Base-by-base conservation (phyloP, 1,140 invertebrate species). In the Archivesica marissinica region DNA sequence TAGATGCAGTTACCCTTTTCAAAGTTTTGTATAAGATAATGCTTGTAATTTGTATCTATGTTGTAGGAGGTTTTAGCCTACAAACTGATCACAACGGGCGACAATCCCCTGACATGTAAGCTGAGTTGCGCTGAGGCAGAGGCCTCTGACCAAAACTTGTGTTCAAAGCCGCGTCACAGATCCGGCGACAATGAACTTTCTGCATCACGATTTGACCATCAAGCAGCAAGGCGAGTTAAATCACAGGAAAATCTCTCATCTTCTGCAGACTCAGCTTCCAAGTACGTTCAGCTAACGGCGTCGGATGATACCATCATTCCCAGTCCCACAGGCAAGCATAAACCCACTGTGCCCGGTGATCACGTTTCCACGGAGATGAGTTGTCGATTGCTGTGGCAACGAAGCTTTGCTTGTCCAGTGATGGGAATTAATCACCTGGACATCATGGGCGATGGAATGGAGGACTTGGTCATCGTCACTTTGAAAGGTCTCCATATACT, bases 361-460 rank as follows among this genome's bases (percentile, higher is more conserved):
- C 41, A 70, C 47, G 39, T n/a, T 70, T 4, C 39, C 28, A 6
- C 28, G 17, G 44, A 66, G 30, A 44, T 25, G 20, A 64, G 68
- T 59, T 82, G 68, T 44, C 25, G 78, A 50, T 74, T 94, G 54
- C 54, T 90, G 17, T 93, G 91, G 90, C 90, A 90, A 56, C 82
- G 94, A 87, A 93, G 94, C 74, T 95, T 96, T 87, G 93, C 96
- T 33, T 95, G 95, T 79, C 96, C 96, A 15, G 94, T 97, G 44
- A 94, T 96, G 90, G 95, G 95, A 0, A 93, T 97, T 33, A 94
- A 95, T 83, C 95, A 95, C 88, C 87, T 96, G 56, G 96, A 97
- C 91, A 93, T 97, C n/a, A 96, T 95, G 52, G 95, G 95, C 20
- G 96, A 97, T 93, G 96, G 96, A 52, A 93, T 96, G 50, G 96